phyloP scores from a whole-genome alignment of 2,113 vertebrate species.

The Sprattus sprattus region DNA sequence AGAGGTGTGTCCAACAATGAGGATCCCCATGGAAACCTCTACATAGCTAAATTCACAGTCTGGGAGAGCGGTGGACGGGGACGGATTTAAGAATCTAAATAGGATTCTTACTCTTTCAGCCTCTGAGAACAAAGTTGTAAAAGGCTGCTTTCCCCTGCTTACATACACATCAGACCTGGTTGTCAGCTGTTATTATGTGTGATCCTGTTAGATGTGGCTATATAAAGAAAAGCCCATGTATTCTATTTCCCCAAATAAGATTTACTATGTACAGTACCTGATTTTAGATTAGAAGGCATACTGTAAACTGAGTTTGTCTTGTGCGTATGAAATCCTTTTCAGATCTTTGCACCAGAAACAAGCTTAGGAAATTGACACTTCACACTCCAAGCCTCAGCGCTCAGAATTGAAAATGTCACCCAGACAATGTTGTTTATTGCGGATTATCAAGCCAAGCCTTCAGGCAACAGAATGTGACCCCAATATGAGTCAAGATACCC shows the following conservation, averaged over 20 bases:
- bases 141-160: not conserved
- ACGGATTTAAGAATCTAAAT: not conserved
- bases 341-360: not conserved
- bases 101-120: not conserved
- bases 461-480: constrained; percentile 62
- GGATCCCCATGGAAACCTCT: not conserved
- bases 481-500: constrained; percentile 71
- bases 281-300: not conserved
- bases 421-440: constrained; percentile 66
- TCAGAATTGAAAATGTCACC: constrained; percentile 62
- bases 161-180: not conserved
- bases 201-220: not conserved
- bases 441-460: constrained; percentile 66
- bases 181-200: not conserved
- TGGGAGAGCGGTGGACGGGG: not conserved
- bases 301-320: not conserved
- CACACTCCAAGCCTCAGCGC: not conserved
- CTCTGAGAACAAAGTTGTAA: not conserved
- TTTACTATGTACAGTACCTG: not conserved
- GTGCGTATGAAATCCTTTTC: constrained; percentile 6
- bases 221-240: not conserved
- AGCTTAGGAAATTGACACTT: constrained; percentile 7
- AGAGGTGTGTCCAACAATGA: not conserved
- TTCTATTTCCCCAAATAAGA: not conserved
- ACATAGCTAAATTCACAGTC: not conserved